These are phyloP conservation scores for Sweltsa coloradensis DNA, from an alignment of 1,140 invertebrate species.

Conservation along the genomic window DNA sequence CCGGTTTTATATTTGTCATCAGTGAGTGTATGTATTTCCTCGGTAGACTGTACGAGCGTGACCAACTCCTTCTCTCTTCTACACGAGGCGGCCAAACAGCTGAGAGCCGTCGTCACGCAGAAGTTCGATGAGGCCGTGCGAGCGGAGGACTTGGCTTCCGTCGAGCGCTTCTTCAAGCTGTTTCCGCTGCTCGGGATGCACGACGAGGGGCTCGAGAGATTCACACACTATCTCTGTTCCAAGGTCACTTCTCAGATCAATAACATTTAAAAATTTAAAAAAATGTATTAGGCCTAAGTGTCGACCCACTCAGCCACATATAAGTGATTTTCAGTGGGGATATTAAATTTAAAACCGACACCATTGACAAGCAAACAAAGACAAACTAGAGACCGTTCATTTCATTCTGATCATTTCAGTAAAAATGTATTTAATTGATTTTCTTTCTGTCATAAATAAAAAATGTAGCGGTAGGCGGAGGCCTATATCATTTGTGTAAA, in stretches of 20 bases:
- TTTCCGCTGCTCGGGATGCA: slow-evolving; percentile 92
- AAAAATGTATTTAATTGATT: too few relatives aligned
- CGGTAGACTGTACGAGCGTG: slow-evolving; percentile 52
- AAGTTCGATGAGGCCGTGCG: slow-evolving; percentile 89
- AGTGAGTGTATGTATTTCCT: too few relatives aligned
- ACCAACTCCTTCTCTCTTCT: slow-evolving; percentile 70
- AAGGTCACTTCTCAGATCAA: slow-evolving; percentile 50
- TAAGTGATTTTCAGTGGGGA: too few relatives aligned
- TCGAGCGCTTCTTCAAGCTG: slow-evolving; percentile 96
- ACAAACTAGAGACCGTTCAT: too few relatives aligned
- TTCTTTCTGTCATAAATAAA: too few relatives aligned
- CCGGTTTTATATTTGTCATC: slow-evolving; percentile 28
- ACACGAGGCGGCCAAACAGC: slow-evolving; percentile 68
- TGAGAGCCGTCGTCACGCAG: slow-evolving; percentile 58
- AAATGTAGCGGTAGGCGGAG: too few relatives aligned
- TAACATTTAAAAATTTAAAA: neutral
- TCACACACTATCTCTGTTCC: slow-evolving; percentile 79
- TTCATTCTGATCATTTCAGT: too few relatives aligned
- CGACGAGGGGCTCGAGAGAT: slow-evolving; percentile 79
- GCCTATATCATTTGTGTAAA: too few relatives aligned
- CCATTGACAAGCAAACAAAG: too few relatives aligned
- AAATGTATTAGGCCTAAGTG: neutral
- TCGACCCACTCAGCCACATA: neutral
- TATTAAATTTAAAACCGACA: too few relatives aligned
- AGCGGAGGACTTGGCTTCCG: slow-evolving; percentile 76